These are phyloP conservation scores for Tachystola acroxantha DNA, from an alignment of 2,888 invertebrate genomes.

Conservation along the genomic window DNA sequence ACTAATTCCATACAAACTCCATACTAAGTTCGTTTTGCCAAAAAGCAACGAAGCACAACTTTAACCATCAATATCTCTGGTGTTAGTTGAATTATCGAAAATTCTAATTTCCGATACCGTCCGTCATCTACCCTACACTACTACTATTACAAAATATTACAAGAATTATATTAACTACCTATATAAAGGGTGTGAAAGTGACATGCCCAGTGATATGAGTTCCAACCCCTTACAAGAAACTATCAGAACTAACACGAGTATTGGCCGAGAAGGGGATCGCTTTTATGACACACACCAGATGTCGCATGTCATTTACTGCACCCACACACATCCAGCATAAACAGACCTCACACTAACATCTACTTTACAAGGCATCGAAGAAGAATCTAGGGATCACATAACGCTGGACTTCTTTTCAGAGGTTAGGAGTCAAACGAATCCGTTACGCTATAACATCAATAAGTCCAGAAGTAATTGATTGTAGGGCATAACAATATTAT, in stretches of 20 bases:
- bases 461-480: conserved; percentile 56
- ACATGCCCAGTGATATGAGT: conserved; percentile 1
- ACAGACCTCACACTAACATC: conserved; percentile 24
- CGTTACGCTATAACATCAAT: conserved; percentile 62
- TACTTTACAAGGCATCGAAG: conserved; percentile 8
- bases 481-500: conserved; percentile 64
- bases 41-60: too few relatives aligned
- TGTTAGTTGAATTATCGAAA: too few relatives aligned
- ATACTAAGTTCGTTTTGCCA: too few relatives aligned
- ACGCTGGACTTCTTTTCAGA: conserved; percentile 36
- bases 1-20: too few relatives aligned
- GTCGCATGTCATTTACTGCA: conserved; percentile 70
- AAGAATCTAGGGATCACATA: conserved; percentile 18
- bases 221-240: conserved; percentile 61
- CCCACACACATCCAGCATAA: conserved; percentile 35
- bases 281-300: conserved; percentile 71
- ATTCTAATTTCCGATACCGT: too few relatives aligned
- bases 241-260: conserved; percentile 58
- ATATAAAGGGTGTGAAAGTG: background rate
- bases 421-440: conserved; percentile 72
- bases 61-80: too few relatives aligned
- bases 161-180: too few relatives aligned
- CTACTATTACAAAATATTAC: too few relatives aligned
- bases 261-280: conserved; percentile 59
- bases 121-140: too few relatives aligned